These are phyloP conservation scores for Horisme vitalbata DNA, from an alignment of 2,888 invertebrate species.

Conservation along the genomic window DNA sequence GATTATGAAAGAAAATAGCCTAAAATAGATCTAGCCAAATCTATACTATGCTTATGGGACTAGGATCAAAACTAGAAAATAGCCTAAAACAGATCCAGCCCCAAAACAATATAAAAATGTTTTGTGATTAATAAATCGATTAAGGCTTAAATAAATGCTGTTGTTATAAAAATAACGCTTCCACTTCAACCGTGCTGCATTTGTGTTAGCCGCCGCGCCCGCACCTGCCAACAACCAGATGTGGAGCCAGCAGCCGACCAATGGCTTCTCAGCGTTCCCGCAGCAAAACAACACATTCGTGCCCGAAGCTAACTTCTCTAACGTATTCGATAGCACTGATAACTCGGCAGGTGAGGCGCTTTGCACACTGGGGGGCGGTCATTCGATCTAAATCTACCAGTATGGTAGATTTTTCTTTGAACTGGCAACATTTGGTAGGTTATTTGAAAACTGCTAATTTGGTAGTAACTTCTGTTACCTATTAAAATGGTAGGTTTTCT, in stretches of 20 bases:
- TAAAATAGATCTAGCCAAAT: too few relatives aligned
- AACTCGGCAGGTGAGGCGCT: constrained; percentile 82
- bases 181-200: constrained; percentile 25
- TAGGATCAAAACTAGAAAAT: too few relatives aligned
- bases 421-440: not conserved
- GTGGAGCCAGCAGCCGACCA: constrained; percentile 49
- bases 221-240: constrained; percentile 38
- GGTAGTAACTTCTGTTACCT: not conserved
- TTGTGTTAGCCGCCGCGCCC: constrained; percentile 34
- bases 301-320: constrained; percentile 93
- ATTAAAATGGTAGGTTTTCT: too few relatives aligned
- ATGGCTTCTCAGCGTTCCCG: constrained; percentile 57
- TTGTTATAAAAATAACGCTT: constrained; percentile 20
- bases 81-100: too few relatives aligned
- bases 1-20: too few relatives aligned
- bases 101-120: too few relatives aligned
- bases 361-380: constrained; percentile 41
- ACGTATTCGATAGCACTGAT: constrained; percentile 92
- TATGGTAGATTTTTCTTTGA: constrained; percentile 13
- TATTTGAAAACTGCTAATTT: not conserved
- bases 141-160: too few relatives aligned
- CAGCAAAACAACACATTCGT: constrained; percentile 84
- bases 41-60: too few relatives aligned
- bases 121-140: too few relatives aligned
- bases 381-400: constrained; percentile 22